A percentile compares a stretch with the other conserved stretches of the same genome.
These are phyloP conservation scores for Norana najaformis DNA, from an alignment of 2,888 invertebrate genomes.

Conservation along the genomic window DNA sequence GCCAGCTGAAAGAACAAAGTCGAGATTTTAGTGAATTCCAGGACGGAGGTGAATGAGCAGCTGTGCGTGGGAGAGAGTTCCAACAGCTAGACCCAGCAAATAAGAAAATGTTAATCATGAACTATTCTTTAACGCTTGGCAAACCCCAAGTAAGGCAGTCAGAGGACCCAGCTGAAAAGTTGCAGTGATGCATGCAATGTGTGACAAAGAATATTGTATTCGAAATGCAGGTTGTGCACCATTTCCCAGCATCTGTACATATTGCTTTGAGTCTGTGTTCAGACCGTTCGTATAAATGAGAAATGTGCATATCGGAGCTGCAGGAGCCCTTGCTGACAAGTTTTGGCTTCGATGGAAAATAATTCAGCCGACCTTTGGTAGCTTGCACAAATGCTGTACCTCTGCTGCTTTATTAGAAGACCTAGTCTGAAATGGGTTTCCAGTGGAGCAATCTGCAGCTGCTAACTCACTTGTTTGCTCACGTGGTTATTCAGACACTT, in stretches of 20 bases:
- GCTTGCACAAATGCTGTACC: background rate
- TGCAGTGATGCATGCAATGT: background rate
- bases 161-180: too few relatives aligned
- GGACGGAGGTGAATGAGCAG: too few relatives aligned
- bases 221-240: background rate
- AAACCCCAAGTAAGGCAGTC: background rate
- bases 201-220: background rate
- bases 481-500: background rate
- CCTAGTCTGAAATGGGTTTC: background rate
- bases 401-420: background rate
- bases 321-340: background rate
- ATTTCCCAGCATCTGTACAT: background rate
- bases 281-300: background rate
- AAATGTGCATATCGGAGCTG: background rate
- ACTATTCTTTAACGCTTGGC: background rate
- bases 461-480: background rate
- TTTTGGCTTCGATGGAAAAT: background rate
- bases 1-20: too few relatives aligned
- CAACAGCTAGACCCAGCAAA: too few relatives aligned
- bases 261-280: background rate
- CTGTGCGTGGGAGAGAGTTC: too few relatives aligned
- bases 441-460: background rate
- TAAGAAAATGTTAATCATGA: too few relatives aligned
- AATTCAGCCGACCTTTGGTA: too few relatives aligned
- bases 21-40: too few relatives aligned